phyloP scores from a whole-genome alignment of 2,113 vertebrate species.

The Mobula birostris region DNA sequence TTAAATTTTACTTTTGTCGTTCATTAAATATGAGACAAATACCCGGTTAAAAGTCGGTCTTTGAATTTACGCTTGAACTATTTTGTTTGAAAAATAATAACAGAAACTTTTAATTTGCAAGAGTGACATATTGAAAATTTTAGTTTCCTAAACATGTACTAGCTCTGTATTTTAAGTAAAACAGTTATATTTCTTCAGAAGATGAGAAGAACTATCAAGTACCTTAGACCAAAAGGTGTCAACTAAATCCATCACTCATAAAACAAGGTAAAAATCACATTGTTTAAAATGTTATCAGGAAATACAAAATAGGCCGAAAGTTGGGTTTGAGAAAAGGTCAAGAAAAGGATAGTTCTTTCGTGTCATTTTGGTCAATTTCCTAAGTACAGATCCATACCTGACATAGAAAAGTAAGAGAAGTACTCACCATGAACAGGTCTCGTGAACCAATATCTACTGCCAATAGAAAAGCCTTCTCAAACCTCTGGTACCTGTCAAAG shows the following conservation, averaged over 20 bases:
- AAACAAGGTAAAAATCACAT: conserved; percentile 48
- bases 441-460: conserved; percentile 82
- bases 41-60: conserved; percentile 64
- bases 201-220: conserved; percentile 66
- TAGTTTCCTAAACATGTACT: conserved; percentile 60
- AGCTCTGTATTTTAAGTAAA: conserved; percentile 63
- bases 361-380: conserved; percentile 45
- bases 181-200: conserved; percentile 61
- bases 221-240: conserved; percentile 61
- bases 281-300: conserved; percentile 46
- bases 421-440: conserved; percentile 95
- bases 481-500: conserved; percentile 73
- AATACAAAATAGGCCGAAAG: conserved; percentile 47
- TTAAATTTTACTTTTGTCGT: conserved; percentile 69
- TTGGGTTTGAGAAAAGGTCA: conserved; percentile 45
- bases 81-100: conserved; percentile 66
- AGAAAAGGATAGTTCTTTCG: conserved; percentile 42
- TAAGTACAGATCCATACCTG: conserved; percentile 40
- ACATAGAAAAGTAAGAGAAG: conserved; percentile 44
- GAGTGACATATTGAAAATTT: conserved; percentile 56
- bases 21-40: conserved; percentile 67
- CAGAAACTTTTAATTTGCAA: conserved; percentile 62
- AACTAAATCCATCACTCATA: conserved; percentile 42
- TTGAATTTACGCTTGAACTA: conserved; percentile 57
- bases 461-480: conserved; percentile 94